These are phyloP conservation scores for Pocota personata DNA, from an alignment of 2,888 invertebrate genomes.

Conservation along the genomic window DNA sequence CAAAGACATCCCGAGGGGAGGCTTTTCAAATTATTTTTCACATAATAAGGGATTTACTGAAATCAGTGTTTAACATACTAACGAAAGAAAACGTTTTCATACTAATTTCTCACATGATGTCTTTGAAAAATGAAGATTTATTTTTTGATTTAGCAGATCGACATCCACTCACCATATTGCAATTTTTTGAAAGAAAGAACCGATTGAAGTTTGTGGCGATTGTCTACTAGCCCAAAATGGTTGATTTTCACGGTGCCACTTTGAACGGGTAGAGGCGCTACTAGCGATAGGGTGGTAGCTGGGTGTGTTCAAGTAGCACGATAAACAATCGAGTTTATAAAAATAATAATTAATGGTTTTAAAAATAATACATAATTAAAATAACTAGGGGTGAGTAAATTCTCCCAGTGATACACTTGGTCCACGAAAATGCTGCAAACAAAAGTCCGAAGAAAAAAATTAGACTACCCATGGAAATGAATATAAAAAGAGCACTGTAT, in stretches of 20 bases:
- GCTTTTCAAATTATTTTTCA: not conserved
- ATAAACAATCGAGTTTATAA: no score
- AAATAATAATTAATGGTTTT: no score
- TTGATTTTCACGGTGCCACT: not conserved
- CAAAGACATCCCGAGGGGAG: slow-evolving; percentile 26
- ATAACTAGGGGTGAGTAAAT: no score
- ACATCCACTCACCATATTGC: slow-evolving; percentile 82
- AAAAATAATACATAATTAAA: no score
- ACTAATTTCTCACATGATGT: slow-evolving; percentile 56
- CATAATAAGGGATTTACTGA: not conserved
- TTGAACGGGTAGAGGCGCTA: slow-evolving; percentile 38
- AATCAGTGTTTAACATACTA: not conserved
- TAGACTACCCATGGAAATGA: no score
- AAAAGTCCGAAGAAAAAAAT: no score
- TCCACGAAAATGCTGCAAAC: no score
- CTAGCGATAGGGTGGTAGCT: not conserved
- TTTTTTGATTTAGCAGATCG: slow-evolving; percentile 42
- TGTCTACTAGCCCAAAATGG: slow-evolving; percentile 22
- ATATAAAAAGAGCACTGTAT: no score
- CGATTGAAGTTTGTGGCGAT: slow-evolving; percentile 77
- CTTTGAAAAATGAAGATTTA: slow-evolving; percentile 69
- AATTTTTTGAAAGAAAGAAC: slow-evolving; percentile 81
- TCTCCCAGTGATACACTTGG: no score
- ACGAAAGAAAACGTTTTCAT: not conserved
- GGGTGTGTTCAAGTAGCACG: not conserved